A percentile compares a stretch with the other conserved stretches of the same genome.
phyloP scores from a whole-genome alignment of 2,888 invertebrate genomes.

The Hylaea fasciaria region DNA sequence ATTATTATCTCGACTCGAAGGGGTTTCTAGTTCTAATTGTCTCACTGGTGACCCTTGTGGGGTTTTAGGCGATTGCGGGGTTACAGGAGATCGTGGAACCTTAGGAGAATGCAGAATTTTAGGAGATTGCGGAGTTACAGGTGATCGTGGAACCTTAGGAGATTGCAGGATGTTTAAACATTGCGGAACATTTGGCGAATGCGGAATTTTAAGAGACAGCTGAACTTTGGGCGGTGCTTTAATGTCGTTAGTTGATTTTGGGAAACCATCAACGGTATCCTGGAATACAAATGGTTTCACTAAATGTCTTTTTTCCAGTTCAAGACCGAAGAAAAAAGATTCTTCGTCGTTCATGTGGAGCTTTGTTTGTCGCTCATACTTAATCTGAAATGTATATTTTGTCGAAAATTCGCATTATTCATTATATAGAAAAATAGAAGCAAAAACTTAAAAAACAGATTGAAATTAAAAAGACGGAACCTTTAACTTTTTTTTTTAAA shows the following conservation, averaged over 20 bases:
- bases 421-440: too few relatives aligned
- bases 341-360: conserved; percentile 4
- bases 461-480: too few relatives aligned
- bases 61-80: background rate
- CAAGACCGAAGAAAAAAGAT: conserved; percentile 29
- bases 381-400: conserved; percentile 18
- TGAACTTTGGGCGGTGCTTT: background rate
- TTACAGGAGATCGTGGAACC: background rate
- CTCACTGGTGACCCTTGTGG: background rate
- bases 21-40: background rate
- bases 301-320: conserved; percentile 19
- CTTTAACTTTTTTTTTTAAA: too few relatives aligned
- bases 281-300: background rate
- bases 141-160: background rate
- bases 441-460: too few relatives aligned
- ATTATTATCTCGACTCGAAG: background rate
- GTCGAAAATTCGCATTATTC: too few relatives aligned
- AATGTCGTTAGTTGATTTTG: background rate
- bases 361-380: conserved; percentile 7
- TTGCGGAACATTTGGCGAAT: background rate
- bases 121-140: background rate
- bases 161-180: background rate
- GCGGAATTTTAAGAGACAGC: background rate
- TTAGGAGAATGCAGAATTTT: background rate
- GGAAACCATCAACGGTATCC: background rate